A percentile compares a stretch with the other conserved stretches of the same genome.
Conservation (phyloP, 2,797 vertebrate genomes). For the Catharus ustulatus region DNA sequence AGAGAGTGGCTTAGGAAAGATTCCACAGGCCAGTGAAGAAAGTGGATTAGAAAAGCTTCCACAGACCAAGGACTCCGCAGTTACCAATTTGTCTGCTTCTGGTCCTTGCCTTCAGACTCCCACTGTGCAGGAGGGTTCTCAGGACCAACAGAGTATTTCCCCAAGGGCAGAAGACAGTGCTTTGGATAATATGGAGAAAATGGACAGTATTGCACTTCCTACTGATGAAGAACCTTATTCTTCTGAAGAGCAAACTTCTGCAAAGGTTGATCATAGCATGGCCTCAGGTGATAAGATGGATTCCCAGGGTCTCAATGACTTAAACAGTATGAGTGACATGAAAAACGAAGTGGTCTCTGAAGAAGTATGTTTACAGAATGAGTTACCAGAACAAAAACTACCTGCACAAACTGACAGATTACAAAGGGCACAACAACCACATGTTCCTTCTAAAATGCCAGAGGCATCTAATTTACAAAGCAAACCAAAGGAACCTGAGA, state of each 20-base stretch:
- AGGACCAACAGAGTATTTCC: background rate
- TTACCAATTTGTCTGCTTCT: background rate
- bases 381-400: background rate
- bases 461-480: slow-evolving; percentile 37
- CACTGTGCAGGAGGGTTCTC: slow-evolving; percentile 4
- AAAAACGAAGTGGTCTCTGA: slow-evolving; percentile 29
- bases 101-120: background rate
- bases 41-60: background rate
- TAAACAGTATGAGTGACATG: background rate
- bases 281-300: background rate
- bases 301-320: slow-evolving; percentile 8
- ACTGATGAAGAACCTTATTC: background rate
- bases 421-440: background rate
- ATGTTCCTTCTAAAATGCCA: background rate
- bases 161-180: background rate
- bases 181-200: background rate
- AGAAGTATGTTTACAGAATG: background rate
- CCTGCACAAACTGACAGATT: background rate
- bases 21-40: background rate
- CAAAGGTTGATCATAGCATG: background rate
- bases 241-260: slow-evolving; percentile 9
- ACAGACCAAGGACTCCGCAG: background rate
- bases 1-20: background rate
- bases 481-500: slow-evolving; percentile 68
- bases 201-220: background rate